phyloP scores from a whole-genome alignment of 1,140 invertebrate species.

The Glomeris maerens region DNA sequence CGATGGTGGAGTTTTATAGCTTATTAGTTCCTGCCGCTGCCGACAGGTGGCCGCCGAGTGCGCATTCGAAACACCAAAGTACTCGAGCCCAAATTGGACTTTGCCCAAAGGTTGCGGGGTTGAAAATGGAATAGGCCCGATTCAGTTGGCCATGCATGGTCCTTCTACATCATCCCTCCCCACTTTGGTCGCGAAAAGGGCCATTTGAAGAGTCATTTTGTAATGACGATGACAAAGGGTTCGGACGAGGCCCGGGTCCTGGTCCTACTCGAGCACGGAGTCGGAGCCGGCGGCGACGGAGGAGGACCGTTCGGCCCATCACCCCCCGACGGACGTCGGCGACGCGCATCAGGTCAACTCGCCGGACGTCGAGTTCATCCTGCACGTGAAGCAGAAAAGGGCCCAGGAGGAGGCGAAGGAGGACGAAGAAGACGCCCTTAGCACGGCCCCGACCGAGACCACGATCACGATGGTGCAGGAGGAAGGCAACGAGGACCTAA shows the following conservation, averaged over 20 bases:
- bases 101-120: too few relatives aligned
- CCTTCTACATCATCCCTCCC: too few relatives aligned
- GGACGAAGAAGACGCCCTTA: conserved; percentile 35
- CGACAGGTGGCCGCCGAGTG: too few relatives aligned
- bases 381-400: conserved; percentile 34
- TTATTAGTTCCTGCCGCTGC: too few relatives aligned
- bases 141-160: too few relatives aligned
- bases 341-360: conserved; percentile 28
- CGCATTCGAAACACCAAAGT: too few relatives aligned
- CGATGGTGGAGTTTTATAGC: too few relatives aligned
- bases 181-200: too few relatives aligned
- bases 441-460: conserved; percentile 37
- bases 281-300: neutral
- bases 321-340: neutral
- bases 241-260: neutral
- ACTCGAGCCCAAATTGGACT: too few relatives aligned
- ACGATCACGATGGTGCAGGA: conserved; percentile 28
- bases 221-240: too few relatives aligned
- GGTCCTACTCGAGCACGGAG: neutral
- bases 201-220: too few relatives aligned
- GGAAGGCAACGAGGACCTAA: conserved; percentile 20
- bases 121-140: too few relatives aligned
- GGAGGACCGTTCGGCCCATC: neutral
- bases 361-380: conserved; percentile 42
- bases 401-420: conserved; percentile 21